These are phyloP conservation scores for Pitangus sulphuratus DNA, from an alignment of 2,797 vertebrate species.

Conservation along the genomic window DNA sequence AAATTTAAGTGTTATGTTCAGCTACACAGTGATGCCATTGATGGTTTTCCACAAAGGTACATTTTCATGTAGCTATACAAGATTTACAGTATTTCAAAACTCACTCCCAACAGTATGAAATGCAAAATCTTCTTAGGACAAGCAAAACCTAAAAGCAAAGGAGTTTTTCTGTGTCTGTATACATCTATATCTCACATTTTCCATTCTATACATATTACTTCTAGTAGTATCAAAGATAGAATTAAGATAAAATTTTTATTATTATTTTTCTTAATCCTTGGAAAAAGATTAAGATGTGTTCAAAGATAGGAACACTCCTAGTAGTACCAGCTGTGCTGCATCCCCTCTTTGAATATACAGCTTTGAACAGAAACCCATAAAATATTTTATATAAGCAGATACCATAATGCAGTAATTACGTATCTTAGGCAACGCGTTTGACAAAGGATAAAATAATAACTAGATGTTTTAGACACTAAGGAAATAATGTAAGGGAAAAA, in stretches of 20 bases:
- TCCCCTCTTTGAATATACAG: not conserved
- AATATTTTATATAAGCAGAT: not conserved
- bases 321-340: not conserved
- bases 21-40: not conserved
- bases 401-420: not conserved
- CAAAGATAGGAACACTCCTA: not conserved
- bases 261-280: not conserved
- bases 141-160: not conserved
- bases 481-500: not conserved
- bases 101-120: not conserved
- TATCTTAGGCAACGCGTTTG: not conserved
- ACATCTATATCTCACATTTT: not conserved
- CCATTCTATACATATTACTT: not conserved
- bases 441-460: not conserved
- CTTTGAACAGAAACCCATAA: not conserved
- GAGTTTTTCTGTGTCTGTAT: not conserved
- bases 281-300: not conserved
- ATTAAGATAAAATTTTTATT: not conserved
- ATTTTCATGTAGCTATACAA: not conserved
- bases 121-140: not conserved
- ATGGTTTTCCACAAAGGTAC: not conserved
- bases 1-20: not conserved
- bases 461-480: not conserved
- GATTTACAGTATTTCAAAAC: not conserved
- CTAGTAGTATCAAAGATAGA: not conserved